Evolutionary conservation across 2,797 vertebrate genomes (phyloP).

Genomic region (Macropus fuliginosus): DNA sequence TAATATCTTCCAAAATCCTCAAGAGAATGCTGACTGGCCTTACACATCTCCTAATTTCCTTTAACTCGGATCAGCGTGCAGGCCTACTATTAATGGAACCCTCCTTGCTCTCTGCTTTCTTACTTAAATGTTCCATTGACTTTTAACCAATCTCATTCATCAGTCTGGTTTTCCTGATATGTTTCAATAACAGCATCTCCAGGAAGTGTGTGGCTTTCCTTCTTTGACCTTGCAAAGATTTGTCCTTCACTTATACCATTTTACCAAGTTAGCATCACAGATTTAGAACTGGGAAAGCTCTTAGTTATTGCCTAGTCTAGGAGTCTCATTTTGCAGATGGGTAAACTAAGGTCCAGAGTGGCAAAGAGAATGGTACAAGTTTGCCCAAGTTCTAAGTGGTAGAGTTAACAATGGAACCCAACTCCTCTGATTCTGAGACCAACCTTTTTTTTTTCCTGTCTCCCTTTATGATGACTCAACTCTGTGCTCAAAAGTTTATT

Average conservation of each 20-base stretch:
- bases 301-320: not conserved
- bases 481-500: not conserved
- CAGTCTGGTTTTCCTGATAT: constrained; percentile 19
- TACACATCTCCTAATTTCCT: not conserved
- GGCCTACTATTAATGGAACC: constrained; percentile 39
- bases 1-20: constrained; percentile 7
- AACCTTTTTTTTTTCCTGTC: not conserved
- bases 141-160: constrained; percentile 29
- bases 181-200: constrained; percentile 45
- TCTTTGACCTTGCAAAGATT: constrained; percentile 29
- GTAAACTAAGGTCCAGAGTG: not conserved
- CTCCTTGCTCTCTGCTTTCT: not conserved
- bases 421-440: not conserved
- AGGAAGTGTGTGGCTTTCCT: constrained; percentile 43
- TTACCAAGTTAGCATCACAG: constrained; percentile 13
- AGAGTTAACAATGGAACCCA: not conserved
- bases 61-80: not conserved
- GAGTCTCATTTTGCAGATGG: not conserved
- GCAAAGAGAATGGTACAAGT: not conserved
- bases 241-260: constrained; percentile 40
- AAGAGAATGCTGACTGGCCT: not conserved
- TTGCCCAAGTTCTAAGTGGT: not conserved
- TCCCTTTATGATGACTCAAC: not conserved
- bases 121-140: constrained; percentile 50
- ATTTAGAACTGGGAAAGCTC: not conserved